phyloP scores from a whole-genome alignment of 1,140 invertebrate species.

The Lepidurus arcticus region DNA sequence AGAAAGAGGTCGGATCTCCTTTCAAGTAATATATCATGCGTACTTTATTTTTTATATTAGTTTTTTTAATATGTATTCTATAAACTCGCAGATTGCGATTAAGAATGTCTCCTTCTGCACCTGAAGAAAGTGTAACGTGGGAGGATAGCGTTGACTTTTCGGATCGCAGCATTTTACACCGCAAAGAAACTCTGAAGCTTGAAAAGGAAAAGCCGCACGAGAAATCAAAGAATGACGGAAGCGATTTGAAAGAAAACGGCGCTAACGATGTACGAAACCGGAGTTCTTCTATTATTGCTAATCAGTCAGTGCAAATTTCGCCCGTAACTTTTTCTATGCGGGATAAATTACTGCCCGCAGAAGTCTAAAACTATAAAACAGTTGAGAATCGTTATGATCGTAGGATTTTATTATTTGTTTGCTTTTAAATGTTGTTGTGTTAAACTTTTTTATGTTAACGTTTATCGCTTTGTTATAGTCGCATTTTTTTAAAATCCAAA shows the following conservation, averaged over 20 bases:
- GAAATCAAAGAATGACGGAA: slow-evolving; percentile 1
- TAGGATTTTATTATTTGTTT: not conserved
- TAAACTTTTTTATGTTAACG: too few species aligned
- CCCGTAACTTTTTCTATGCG: slow-evolving; percentile 28
- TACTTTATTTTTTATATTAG: too few species aligned
- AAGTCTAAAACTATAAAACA: not conserved
- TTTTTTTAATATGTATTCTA: not conserved
- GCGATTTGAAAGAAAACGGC: not conserved
- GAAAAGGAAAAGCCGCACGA: not conserved
- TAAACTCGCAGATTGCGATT: slow-evolving; percentile 6
- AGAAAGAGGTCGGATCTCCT: slow-evolving; percentile 27
- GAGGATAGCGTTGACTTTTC: slow-evolving; percentile 33
- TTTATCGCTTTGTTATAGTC: too few species aligned
- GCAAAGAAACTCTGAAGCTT: slow-evolving; percentile 4
- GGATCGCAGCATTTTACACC: slow-evolving; percentile 24
- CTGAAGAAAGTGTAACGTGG: slow-evolving; percentile 32
- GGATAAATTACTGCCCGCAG: slow-evolving; percentile 26
- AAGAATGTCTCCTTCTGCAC: slow-evolving; percentile 23
- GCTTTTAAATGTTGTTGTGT: too few species aligned
- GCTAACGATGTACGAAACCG: not conserved
- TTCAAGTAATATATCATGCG: slow-evolving; percentile 8
- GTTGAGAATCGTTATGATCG: not conserved
- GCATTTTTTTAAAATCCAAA: too few species aligned
- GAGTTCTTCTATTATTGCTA: not conserved
- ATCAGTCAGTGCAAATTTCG: slow-evolving; percentile 26